Conservation (phyloP, 2,113 vertebrate genomes). For the Tyrannus savana region DNA sequence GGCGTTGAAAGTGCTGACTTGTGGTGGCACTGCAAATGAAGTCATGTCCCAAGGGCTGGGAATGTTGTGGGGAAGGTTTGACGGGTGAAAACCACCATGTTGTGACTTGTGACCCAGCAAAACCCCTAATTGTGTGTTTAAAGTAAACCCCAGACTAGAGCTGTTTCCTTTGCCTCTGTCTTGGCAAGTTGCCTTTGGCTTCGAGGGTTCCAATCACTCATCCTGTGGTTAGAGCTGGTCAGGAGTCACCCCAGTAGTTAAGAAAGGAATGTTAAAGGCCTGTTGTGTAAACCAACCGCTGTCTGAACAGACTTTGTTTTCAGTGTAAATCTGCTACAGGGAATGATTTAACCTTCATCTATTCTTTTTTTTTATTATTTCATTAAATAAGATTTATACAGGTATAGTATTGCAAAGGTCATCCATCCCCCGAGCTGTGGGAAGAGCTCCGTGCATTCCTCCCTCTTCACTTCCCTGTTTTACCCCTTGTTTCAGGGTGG, state of each 20-base stretch:
- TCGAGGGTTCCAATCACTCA: not conserved
- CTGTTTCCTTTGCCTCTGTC: not conserved
- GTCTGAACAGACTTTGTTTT: slow-evolving; percentile 48
- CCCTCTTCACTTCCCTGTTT: not conserved
- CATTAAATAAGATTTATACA: slow-evolving; percentile 81
- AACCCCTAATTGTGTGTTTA: not conserved
- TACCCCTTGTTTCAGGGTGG: not conserved
- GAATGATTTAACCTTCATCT: slow-evolving; percentile 76
- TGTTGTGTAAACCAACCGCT: slow-evolving; percentile 23
- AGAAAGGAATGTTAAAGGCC: slow-evolving; percentile 44
- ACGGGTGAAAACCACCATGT: not conserved
- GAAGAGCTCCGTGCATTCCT: slow-evolving; percentile 46
- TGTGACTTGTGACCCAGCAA: not conserved
- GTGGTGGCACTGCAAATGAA: not conserved
- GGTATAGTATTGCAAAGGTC: slow-evolving; percentile 74
- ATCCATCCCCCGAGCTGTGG: slow-evolving; percentile 59
- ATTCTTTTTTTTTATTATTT: slow-evolving; percentile 71
- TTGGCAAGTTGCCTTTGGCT: not conserved
- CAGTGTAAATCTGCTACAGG: slow-evolving; percentile 66
- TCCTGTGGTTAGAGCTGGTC: not conserved
- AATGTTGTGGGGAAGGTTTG: not conserved
- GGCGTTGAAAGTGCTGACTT: not conserved
- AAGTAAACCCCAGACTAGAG: not conserved
- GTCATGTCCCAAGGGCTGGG: not conserved
- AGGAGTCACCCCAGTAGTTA: not conserved